phyloP scores from a whole-genome alignment of 1,140 invertebrate species.

The Drosophila takahashii region DNA sequence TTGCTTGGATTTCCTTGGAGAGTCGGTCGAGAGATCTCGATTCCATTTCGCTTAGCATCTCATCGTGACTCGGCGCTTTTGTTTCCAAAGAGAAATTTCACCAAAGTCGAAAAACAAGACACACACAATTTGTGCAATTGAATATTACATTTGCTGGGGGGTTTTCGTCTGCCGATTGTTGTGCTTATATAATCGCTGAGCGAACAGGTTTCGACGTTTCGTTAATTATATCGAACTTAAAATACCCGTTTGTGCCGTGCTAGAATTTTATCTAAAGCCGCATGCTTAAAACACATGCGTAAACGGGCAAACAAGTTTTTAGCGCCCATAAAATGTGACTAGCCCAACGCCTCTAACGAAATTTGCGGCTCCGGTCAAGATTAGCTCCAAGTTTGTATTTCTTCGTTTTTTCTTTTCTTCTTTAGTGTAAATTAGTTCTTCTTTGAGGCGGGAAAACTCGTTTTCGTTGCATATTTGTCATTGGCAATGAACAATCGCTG shows the following conservation, averaged over 20 bases:
- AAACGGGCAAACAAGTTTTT: constrained; percentile 50
- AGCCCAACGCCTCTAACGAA: constrained; percentile 25
- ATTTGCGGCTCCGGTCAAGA: constrained; percentile 31
- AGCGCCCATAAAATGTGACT: constrained; percentile 58
- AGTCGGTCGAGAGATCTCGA: constrained; percentile 2
- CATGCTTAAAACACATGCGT: constrained; percentile 36
- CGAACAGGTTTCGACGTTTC: constrained; percentile 44
- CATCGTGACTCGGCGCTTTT: constrained; percentile 23
- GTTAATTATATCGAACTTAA: constrained; percentile 42
- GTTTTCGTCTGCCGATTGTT: constrained; percentile 17
- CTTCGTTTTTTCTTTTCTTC: constrained; percentile 19
- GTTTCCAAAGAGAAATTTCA: constrained; percentile 21
- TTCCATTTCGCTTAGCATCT: constrained; percentile 25
- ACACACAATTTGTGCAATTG: constrained; percentile 6
- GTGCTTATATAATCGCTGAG: constrained; percentile 42
- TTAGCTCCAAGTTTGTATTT: constrained; percentile 16
- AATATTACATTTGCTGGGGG: constrained; percentile 17
- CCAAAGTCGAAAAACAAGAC: neutral
- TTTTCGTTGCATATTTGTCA: constrained; percentile 43
- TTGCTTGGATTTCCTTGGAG: constrained; percentile 9
- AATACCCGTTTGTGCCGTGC: constrained; percentile 46
- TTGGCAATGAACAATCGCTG: constrained; percentile 24
- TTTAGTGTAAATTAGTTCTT: constrained; percentile 13
- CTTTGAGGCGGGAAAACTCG: constrained; percentile 14
- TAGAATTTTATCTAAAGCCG: constrained; percentile 56